Percentiles rank a stretch among this genome's conserved stretches.
Evolutionary conservation across 2,797 vertebrate genomes (phyloP).

Genomic region (Acomys russatus): DNA sequence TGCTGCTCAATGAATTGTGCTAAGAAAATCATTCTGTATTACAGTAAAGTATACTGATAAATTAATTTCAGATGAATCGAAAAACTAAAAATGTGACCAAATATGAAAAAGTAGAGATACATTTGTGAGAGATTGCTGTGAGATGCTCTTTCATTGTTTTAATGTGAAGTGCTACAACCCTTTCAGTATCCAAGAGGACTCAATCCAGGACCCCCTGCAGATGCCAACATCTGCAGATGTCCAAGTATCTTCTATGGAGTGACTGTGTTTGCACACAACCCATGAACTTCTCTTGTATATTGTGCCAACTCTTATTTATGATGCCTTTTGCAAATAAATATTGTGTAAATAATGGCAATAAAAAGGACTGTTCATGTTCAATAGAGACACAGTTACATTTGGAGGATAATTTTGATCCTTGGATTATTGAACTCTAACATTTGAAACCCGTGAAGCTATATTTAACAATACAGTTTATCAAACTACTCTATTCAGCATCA

Average conservation of each 20-base stretch:
- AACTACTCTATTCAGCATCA: not conserved
- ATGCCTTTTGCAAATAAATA: not conserved
- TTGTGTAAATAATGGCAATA: not conserved
- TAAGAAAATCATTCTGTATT: constrained; percentile 2
- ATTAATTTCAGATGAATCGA: not conserved
- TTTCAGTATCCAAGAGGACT: not conserved
- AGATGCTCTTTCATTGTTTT: not conserved
- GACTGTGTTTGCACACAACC: not conserved
- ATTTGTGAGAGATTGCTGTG: not conserved
- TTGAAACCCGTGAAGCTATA: not conserved
- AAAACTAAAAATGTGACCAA: not conserved
- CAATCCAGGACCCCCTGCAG: not conserved
- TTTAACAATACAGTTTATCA: not conserved
- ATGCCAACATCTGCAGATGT: not conserved
- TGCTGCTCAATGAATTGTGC: not conserved
- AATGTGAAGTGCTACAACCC: not conserved
- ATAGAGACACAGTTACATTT: not conserved
- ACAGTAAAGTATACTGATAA: not conserved
- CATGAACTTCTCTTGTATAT: not conserved
- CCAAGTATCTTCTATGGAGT: not conserved
- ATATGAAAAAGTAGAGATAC: not conserved
- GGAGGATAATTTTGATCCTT: not conserved
- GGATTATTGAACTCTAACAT: not conserved
- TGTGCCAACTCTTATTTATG: not conserved
- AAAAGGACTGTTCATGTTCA: not conserved